Percentiles rank a stretch among this genome's conserved stretches.
phyloP scores from a whole-genome alignment of 2,888 invertebrate genomes.

The Mythimna vitellina region DNA sequence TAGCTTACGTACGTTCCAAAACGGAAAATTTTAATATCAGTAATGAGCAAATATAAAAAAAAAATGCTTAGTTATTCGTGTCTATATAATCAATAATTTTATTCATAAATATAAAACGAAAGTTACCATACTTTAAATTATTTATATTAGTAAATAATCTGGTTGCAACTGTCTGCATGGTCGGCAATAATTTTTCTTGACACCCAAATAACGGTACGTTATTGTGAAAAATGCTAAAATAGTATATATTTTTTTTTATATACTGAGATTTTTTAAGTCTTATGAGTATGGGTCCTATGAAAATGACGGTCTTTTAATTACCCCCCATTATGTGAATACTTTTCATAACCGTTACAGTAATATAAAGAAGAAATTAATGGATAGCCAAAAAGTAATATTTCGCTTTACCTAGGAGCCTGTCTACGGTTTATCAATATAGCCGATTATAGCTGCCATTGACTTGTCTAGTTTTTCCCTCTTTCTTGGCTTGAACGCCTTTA shows the following conservation, averaged over 20 bases:
- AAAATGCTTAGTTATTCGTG: conserved; percentile 56
- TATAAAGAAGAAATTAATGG: conserved; percentile 15
- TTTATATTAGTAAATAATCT: conserved; percentile 64
- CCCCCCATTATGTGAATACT: conserved; percentile 10
- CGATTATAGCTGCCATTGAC: background rate
- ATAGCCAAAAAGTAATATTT: conserved; percentile 3
- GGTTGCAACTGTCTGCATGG: conserved; percentile 43
- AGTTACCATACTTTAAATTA: conserved; percentile 65
- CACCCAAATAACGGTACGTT: conserved; percentile 10
- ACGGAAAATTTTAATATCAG: conserved; percentile 55
- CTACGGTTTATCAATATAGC: conserved; percentile 5
- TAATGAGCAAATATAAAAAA: conserved; percentile 50
- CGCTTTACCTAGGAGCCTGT: background rate
- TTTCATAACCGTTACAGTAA: conserved; percentile 24
- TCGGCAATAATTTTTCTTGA: conserved; percentile 35
- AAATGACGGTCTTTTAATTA: conserved; percentile 3
- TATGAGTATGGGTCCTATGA: conserved; percentile 26
- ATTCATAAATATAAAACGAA: conserved; percentile 62
- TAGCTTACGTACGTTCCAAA: conserved; percentile 56
- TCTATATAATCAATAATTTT: conserved; percentile 61
- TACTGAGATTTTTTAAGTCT: conserved; percentile 28
- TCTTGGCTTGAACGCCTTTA: background rate
- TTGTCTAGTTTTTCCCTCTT: background rate
- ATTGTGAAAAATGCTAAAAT: conserved; percentile 23
- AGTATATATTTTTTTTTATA: conserved; percentile 43